A percentile compares a stretch with the other conserved stretches of the same genome.
phyloP scores from a whole-genome alignment of 35 echinoderm and acorn worm genomes.

The Apostichopus japonicus region DNA sequence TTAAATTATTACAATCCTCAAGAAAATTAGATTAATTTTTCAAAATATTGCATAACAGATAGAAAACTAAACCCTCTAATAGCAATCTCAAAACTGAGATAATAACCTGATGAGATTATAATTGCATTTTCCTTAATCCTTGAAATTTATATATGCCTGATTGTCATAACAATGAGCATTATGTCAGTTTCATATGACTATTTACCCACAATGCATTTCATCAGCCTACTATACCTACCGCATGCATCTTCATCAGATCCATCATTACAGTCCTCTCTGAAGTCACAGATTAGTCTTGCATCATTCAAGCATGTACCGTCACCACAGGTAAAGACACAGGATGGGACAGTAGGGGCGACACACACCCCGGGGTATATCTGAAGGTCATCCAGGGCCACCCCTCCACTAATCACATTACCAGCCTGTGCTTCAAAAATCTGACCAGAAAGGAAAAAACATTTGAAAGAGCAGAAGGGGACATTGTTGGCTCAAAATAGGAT shows the following conservation, averaged over 20 bases:
- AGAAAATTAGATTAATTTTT: too few relatives aligned
- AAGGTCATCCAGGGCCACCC: constrained; percentile 52
- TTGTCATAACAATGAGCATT: too few relatives aligned
- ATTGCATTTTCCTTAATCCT: too few relatives aligned
- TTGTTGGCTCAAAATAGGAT: too few relatives aligned
- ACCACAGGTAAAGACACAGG: constrained; percentile 64
- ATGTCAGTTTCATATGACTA: too few relatives aligned
- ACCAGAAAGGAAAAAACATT: background rate
- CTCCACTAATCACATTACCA: constrained; percentile 37
- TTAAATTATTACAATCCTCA: too few relatives aligned
- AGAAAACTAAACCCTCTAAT: too few relatives aligned
- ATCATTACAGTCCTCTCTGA: constrained; percentile 56
- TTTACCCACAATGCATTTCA: background rate
- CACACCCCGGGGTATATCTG: constrained; percentile 33
- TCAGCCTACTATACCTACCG: constrained; percentile 36
- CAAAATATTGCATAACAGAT: too few relatives aligned
- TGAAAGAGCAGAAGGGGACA: too few relatives aligned
- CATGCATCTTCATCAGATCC: constrained; percentile 64
- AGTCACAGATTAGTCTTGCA: constrained; percentile 46
- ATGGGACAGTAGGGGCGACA: constrained; percentile 34
- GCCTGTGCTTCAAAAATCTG: constrained; percentile 77
- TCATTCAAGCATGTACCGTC: constrained; percentile 32
- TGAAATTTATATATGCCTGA: too few relatives aligned
- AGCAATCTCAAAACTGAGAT: too few relatives aligned
- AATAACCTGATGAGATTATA: too few relatives aligned